Conservation (phyloP, 2,888 invertebrate genomes). For the Diplolepis rosae region DNA sequence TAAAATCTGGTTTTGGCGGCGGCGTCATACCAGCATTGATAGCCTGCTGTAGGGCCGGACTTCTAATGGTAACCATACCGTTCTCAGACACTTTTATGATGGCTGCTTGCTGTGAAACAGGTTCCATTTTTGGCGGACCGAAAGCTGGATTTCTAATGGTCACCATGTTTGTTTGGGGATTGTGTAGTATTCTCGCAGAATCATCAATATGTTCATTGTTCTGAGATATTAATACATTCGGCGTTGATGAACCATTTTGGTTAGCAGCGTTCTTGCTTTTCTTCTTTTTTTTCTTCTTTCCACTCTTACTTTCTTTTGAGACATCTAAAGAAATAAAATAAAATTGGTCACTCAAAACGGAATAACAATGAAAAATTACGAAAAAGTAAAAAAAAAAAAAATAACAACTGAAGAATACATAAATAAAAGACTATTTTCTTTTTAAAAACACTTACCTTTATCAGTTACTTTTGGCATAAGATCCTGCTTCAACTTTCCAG, state of each 20-base stretch:
- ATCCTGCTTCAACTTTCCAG: slow-evolving; percentile 76
- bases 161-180: slow-evolving; percentile 80
- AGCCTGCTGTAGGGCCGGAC: slow-evolving; percentile 79
- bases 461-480: slow-evolving; percentile 64
- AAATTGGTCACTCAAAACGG: no score
- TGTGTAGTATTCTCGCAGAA: slow-evolving; percentile 73
- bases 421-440: no score
- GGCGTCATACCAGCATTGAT: slow-evolving; percentile 71
- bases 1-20: slow-evolving; percentile 69
- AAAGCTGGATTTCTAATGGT: slow-evolving; percentile 88
- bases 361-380: no score
- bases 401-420: no score
- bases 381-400: no score
- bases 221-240: slow-evolving; percentile 33
- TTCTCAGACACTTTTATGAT: slow-evolving; percentile 81
- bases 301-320: slow-evolving; percentile 64
- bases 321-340: slow-evolving; percentile 47
- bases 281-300: slow-evolving; percentile 77
- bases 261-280: slow-evolving; percentile 63
- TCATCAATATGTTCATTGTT: slow-evolving; percentile 57
- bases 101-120: slow-evolving; percentile 75
- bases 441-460: slow-evolving; percentile 56
- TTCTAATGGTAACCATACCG: slow-evolving; percentile 90
- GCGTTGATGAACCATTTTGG: slow-evolving; percentile 41
- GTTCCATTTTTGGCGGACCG: slow-evolving; percentile 75